Conservation (phyloP, 2,888 invertebrate genomes). For the Falcaria lacertinaria region DNA sequence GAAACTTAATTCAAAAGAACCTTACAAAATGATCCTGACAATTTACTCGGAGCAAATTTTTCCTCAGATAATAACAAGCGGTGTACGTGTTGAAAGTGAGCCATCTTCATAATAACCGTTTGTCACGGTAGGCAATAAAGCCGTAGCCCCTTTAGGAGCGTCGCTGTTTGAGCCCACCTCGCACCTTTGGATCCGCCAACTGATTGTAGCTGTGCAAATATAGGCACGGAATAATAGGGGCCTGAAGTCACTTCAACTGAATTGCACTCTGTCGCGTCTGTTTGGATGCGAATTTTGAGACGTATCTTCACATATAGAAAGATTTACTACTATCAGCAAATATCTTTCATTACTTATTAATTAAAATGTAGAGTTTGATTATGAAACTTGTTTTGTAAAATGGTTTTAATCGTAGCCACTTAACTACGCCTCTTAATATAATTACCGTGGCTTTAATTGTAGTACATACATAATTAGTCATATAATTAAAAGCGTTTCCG, state of each 20-base stretch:
- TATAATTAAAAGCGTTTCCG: too few species aligned
- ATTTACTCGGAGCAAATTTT: background rate
- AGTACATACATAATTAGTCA: too few species aligned
- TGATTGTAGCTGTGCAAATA: constrained; percentile 32
- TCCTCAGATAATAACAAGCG: background rate
- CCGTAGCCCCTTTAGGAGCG: constrained; percentile 17
- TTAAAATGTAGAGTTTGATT: too few species aligned
- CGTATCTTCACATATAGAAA: too few species aligned
- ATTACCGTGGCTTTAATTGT: too few species aligned
- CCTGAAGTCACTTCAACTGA: constrained; percentile 11
- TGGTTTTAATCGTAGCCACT: too few species aligned
- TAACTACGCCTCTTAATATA: too few species aligned
- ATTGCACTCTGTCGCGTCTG: too few species aligned
- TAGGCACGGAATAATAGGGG: constrained; percentile 18
- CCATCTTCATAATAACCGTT: constrained; percentile 51
- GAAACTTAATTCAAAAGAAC: background rate
- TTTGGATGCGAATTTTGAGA: too few species aligned
- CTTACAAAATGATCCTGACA: background rate
- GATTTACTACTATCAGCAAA: too few species aligned
- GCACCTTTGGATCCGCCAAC: constrained; percentile 29
- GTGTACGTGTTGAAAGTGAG: constrained; percentile 41
- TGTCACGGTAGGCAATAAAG: constrained; percentile 50
- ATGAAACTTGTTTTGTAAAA: too few species aligned
- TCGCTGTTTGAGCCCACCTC: constrained; percentile 10
- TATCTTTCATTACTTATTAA: too few species aligned